phyloP scores from a whole-genome alignment of 2,797 vertebrate species.

The Lateolabrax maculatus region DNA sequence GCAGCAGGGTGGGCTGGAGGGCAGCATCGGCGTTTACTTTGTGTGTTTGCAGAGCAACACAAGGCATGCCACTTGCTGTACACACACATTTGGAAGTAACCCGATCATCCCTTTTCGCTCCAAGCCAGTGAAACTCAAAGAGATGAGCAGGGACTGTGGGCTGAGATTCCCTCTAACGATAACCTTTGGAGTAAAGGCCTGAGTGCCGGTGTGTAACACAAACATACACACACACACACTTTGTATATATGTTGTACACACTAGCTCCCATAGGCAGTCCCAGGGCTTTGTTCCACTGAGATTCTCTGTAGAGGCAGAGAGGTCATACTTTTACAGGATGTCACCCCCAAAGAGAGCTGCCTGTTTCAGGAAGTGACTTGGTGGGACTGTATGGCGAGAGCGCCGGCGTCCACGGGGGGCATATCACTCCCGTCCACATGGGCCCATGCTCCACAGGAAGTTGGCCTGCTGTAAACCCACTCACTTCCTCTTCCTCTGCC shows the following conservation, averaged over 20 bases:
- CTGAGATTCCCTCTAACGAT: constrained; percentile 86
- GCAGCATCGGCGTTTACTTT: constrained; percentile 74
- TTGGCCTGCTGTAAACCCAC: constrained; percentile 68
- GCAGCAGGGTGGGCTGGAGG: constrained; percentile 66
- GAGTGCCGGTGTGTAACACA: constrained; percentile 54
- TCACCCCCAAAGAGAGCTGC: constrained; percentile 73
- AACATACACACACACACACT: constrained; percentile 41
- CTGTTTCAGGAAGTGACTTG: constrained; percentile 78
- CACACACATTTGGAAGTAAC: constrained; percentile 83
- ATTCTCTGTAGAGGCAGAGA: constrained; percentile 57
- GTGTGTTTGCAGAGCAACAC: constrained; percentile 79
- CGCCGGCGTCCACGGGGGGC: constrained; percentile 81
- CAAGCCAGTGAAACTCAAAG: constrained; percentile 80
- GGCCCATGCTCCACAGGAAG: constrained; percentile 73
- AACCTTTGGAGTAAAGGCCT: constrained; percentile 87
- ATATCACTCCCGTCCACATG: constrained; percentile 91
- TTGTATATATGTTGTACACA: constrained; percentile 40
- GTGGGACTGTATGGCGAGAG: constrained; percentile 63
- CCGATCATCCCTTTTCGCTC: constrained; percentile 78
- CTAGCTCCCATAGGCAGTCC: constrained; percentile 75
- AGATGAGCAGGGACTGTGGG: constrained; percentile 85
- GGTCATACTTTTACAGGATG: constrained; percentile 83
- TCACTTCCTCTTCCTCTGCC: constrained; percentile 80
- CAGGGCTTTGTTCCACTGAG: constrained; percentile 79
- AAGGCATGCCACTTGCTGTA: constrained; percentile 70